Base-by-base conservation (phyloP, 2,888 invertebrate genomes). In the Drosophila nr. perissopoda region DNA sequence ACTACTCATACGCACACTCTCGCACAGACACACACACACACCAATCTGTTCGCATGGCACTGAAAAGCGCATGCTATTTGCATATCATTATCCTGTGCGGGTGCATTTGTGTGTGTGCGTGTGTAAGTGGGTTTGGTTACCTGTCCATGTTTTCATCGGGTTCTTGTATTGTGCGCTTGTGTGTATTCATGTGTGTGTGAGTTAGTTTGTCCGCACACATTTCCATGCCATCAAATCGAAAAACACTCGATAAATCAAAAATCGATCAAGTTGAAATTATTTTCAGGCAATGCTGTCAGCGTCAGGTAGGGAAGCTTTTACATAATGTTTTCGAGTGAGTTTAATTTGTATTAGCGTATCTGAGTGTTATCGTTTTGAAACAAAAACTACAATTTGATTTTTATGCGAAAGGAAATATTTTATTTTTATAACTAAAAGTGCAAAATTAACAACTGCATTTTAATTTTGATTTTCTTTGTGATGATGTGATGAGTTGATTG, bases 1-100 rank as follows among this genome's bases (percentile, higher is more conserved):
- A 33, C 29, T 5, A 27, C 11, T 33, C 38, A 2, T n/a, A 25
- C 2, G 45, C 45, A 45, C 21, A 13, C 13, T 3, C 18, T 13
- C 18, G 27, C n/a, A 29, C 29, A 36, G 13, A 29, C 29, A 29
- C 13, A 57, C 27, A 2, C 11, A 45, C 29, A 40, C 11, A 56
- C 21, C 31, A 16, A 51, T 34, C 29, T 49, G 38, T 42, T 67
- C 59, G 61, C 33, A 57, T 81, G 78, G 40, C 69, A 63, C 67
- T 73, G 82, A 81, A 87, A 85, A 86, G 84, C 79, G 84, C 86
- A 86, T 76, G 66, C 86, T 87, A 86, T 87, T 87, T 86, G 87
- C 86, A 87, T 86, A 86, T 82, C 87, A 87, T 87, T 87, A 87
- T 82, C 33, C 62, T 73, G 71, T 78, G 78, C 72, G 73, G 76